These are phyloP conservation scores for Drosophila trapezifrons DNA, from an alignment of 1,140 invertebrate species.

Conservation along the genomic window DNA sequence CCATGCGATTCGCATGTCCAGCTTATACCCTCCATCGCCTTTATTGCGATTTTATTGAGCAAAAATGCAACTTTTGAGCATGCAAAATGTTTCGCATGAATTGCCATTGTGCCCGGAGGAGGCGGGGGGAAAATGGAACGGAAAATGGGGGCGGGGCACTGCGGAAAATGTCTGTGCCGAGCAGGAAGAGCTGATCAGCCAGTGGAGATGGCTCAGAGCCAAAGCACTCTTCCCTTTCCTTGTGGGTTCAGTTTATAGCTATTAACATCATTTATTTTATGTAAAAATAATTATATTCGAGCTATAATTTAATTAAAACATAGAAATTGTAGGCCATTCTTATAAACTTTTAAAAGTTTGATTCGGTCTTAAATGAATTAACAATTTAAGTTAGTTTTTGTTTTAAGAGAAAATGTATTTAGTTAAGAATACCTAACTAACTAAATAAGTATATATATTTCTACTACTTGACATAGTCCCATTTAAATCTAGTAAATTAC, in stretches of 20 bases:
- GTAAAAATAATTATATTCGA: too few species aligned
- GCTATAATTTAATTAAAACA: too few species aligned
- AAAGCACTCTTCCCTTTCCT: background rate
- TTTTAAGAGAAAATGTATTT: background rate
- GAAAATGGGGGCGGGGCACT: background rate
- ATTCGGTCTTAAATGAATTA: too few species aligned
- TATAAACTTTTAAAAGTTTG: too few species aligned
- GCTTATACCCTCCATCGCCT: conserved; percentile 54
- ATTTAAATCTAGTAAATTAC: background rate
- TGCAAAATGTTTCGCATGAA: conserved; percentile 68
- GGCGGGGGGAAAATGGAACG: background rate
- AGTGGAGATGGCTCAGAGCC: conserved; percentile 6
- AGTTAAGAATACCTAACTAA: background rate
- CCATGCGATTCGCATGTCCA: conserved; percentile 47
- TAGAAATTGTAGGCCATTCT: too few species aligned
- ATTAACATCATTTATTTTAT: background rate
- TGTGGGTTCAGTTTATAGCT: too few species aligned
- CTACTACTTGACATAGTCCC: background rate
- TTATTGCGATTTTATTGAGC: conserved; percentile 80
- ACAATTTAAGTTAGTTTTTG: background rate
- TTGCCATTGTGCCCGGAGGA: conserved; percentile 48
- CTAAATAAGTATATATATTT: background rate
- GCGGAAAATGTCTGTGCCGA: conserved; percentile 16
- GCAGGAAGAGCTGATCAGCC: conserved; percentile 15
- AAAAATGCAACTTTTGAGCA: conserved; percentile 75